phyloP scores from a whole-genome alignment of 2,888 invertebrate species.

The Noctua fimbriata region DNA sequence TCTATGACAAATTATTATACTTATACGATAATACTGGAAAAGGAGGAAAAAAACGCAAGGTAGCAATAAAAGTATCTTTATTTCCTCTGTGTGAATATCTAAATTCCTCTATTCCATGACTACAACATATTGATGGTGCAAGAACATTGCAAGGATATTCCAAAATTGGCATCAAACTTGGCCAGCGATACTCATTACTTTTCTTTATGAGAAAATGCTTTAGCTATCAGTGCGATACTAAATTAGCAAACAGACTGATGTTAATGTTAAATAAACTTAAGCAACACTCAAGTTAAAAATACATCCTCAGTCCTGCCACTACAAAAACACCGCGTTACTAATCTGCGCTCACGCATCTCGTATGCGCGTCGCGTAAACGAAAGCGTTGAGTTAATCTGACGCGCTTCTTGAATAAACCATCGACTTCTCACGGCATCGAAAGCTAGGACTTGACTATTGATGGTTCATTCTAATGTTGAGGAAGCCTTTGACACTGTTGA shows the following conservation, averaged over 20 bases:
- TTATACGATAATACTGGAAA: not conserved
- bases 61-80: not conserved
- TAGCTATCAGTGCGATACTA: not conserved
- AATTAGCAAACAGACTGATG: not conserved
- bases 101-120: not conserved
- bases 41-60: not conserved
- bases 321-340: constrained; percentile 52
- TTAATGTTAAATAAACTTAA: constrained; percentile 14
- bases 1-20: too few relatives aligned
- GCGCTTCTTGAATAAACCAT: constrained; percentile 66
- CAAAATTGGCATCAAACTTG: not conserved
- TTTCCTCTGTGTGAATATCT: not conserved
- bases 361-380: constrained; percentile 62
- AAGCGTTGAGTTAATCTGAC: constrained; percentile 63
- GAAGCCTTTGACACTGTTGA: constrained; percentile 14
- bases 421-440: constrained; percentile 61
- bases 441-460: constrained; percentile 39
- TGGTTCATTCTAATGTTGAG: constrained; percentile 27
- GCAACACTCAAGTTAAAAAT: constrained; percentile 19
- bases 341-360: constrained; percentile 44
- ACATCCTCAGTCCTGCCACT: constrained; percentile 9
- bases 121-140: not conserved
- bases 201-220: not conserved
- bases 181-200: not conserved
- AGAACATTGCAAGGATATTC: not conserved